phyloP scores from a whole-genome alignment of 1,140 invertebrate species.

The Ceratosolen fusciceps region DNA sequence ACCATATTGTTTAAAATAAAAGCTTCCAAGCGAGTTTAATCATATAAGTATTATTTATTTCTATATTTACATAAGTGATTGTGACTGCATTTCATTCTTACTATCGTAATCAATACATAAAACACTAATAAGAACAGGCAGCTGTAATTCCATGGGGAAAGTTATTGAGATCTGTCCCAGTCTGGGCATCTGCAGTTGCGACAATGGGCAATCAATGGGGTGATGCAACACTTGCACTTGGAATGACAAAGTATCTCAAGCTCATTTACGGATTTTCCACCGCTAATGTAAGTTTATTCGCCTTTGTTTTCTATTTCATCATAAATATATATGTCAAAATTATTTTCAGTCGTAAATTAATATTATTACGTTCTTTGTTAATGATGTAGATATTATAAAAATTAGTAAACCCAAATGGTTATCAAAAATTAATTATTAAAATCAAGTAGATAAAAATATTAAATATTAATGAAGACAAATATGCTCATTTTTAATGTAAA shows the following conservation, averaged over 20 bases:
- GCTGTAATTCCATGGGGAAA: constrained; percentile 74
- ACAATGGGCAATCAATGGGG: constrained; percentile 77
- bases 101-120: constrained; percentile 8
- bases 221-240: constrained; percentile 74
- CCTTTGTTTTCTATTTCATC: constrained; percentile 42
- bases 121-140: constrained; percentile 54
- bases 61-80: not conserved
- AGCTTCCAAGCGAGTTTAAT: no score
- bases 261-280: constrained; percentile 75
- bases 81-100: not conserved
- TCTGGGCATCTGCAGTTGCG: constrained; percentile 75
- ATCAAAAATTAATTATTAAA: not conserved
- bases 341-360: constrained; percentile 1
- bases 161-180: constrained; percentile 73
- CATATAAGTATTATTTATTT: not conserved
- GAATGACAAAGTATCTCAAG: constrained; percentile 75
- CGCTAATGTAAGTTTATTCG: constrained; percentile 71
- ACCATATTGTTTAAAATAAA: not conserved
- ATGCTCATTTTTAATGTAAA: no score
- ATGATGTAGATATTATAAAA: no score
- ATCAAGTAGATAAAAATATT: no score
- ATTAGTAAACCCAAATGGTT: no score
- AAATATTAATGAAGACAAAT: no score
- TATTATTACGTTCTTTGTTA: no score
- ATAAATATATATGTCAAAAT: not conserved